These are phyloP conservation scores for Choristoneura rosaceana DNA, from an alignment of 2,888 invertebrate species.

Conservation along the genomic window DNA sequence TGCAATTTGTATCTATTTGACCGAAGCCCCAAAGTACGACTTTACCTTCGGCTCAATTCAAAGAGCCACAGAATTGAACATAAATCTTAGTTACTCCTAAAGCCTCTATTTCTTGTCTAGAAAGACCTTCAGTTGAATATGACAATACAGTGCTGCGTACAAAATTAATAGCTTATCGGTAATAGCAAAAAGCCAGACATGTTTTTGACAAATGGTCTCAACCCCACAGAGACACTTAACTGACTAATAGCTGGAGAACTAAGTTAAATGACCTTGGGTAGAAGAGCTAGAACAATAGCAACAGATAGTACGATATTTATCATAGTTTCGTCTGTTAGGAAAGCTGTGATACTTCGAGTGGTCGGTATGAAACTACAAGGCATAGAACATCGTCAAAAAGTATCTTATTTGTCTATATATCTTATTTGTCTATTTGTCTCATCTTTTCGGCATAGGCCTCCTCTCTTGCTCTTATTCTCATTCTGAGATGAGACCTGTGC, in stretches of 20 bases:
- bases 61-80: neutral
- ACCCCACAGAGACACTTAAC: neutral
- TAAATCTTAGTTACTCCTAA: neutral
- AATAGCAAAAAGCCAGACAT: neutral
- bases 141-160: neutral
- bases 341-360: too few species aligned
- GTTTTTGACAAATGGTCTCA: neutral
- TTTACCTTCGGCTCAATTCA: too few species aligned
- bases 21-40: too few species aligned
- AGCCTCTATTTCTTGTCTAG: neutral
- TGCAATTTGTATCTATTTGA: too few species aligned
- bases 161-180: neutral
- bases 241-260: neutral
- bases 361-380: too few species aligned
- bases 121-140: neutral
- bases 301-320: neutral
- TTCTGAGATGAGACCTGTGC: too few species aligned
- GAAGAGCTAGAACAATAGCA: neutral
- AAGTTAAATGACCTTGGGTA: neutral
- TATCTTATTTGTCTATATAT: too few species aligned
- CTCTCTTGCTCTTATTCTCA: too few species aligned
- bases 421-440: too few species aligned
- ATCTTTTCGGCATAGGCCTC: too few species aligned
- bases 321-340: neutral
- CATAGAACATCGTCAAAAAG: too few species aligned